Conservation (phyloP, 2,113 vertebrate species). For the Tragelaphus scriptus region DNA sequence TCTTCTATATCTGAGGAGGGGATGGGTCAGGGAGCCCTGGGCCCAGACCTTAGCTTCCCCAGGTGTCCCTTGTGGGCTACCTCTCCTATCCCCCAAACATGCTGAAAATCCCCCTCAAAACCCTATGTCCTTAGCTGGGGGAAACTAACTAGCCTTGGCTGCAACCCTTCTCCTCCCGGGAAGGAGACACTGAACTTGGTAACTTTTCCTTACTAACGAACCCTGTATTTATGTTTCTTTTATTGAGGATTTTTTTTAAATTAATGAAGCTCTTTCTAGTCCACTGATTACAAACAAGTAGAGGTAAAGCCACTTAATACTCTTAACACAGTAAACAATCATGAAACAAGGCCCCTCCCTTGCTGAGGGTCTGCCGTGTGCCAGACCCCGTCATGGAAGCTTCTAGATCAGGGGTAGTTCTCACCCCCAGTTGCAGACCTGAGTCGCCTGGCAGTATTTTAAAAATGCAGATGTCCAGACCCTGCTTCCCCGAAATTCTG, state of each 20-base stretch:
- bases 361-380: not conserved
- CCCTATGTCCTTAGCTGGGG: not conserved
- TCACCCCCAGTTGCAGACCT: not conserved
- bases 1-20: not conserved
- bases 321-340: not conserved
- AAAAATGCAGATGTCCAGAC: not conserved
- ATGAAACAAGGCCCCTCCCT: not conserved
- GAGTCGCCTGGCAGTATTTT: not conserved
- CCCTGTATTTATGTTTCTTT: not conserved
- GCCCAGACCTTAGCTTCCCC: not conserved
- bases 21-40: not conserved
- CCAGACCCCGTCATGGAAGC: not conserved
- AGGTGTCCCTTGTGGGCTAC: not conserved
- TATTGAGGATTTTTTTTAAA: not conserved
- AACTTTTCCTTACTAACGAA: not conserved
- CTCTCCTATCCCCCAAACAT: not conserved
- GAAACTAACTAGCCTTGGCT: not conserved
- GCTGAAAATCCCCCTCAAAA: not conserved
- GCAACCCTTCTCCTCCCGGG: no score
- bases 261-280: conserved; percentile 1
- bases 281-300: not conserved
- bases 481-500: not conserved
- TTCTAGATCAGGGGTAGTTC: not conserved
- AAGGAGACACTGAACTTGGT: not conserved
- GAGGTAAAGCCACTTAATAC: not conserved